Evolutionary conservation across 2,113 vertebrate genomes (phyloP), one percentile per base, ranked within the genome.

Genomic region (Toxostoma redivivum): DNA sequence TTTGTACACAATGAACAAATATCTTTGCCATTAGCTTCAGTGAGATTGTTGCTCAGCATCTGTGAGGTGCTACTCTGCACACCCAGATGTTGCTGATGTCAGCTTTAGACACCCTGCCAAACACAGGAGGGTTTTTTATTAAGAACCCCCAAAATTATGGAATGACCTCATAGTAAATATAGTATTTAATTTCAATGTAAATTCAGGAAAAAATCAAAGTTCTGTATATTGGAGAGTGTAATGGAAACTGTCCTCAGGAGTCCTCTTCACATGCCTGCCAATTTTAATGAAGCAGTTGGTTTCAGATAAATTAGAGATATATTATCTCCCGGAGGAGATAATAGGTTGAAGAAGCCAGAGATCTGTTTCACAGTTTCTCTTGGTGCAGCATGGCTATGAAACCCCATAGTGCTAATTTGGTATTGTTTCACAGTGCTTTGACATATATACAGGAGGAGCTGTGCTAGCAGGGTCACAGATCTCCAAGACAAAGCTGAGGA

Each of bases 61-160:
- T 93, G 78, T 23, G 60, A 94, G 74, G 79, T 84, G 73, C 77
- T 81, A 73, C 47, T 76, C 53, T 86, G 20, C 14, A 4, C 37
- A 92, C 87, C 66, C 85, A 95, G 87, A 90, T 95, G 74, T 85
- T 88, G 84, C 84, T 73, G 79, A 83, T 95, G 79, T 91, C 81
- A 94, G 66, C 66, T 88, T 88, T 47, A 82, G 74, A 69, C 54
- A 90, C 0, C 2, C 44, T 88, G 78, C 56, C 81, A 95, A 86
- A 54, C 54, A 65, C 27, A 44, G 16, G 30, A 64, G 69, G 10
- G 7, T 23, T 72, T 72, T 82, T 58, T 42, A 53, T 77, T 70
- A 65, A 51, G 57, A 74, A 56, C 13, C 5, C 18, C 38, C 33
- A 5, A 58, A 60, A 47, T 31, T 38, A n/a, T 4, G 8, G 47